phyloP scores from a whole-genome alignment of 2,888 invertebrate species.

The Athalia rosae region DNA sequence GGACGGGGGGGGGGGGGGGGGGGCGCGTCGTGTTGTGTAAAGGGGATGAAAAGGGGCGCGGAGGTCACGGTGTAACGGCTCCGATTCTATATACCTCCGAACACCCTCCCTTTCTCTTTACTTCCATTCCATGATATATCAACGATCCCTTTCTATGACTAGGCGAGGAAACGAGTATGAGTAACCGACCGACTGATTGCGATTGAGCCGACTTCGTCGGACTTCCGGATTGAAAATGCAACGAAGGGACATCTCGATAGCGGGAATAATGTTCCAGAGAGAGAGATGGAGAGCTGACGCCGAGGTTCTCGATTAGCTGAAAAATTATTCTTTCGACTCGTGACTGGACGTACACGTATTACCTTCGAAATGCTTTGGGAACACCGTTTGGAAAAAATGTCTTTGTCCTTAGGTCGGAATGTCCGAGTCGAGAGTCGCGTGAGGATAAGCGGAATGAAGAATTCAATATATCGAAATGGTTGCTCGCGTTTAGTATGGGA shows the following conservation, averaged over 20 bases:
- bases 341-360: constrained; percentile 43
- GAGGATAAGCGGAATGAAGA: constrained; percentile 50
- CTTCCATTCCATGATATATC: constrained; percentile 32
- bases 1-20: too few relatives aligned
- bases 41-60: constrained; percentile 5
- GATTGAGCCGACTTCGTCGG: too few relatives aligned
- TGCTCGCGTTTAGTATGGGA: background rate
- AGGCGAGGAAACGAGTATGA: background rate
- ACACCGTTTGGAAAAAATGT: constrained; percentile 29
- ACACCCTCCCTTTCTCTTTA: constrained; percentile 22
- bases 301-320: too few relatives aligned
- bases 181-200: constrained; percentile 53
- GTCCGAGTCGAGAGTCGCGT: constrained; percentile 7
- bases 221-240: too few relatives aligned
- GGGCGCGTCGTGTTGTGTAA: constrained; percentile 37
- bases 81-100: background rate
- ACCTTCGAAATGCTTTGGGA: constrained; percentile 43
- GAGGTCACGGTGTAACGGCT: constrained; percentile 16
- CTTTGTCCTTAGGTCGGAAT: background rate
- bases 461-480: constrained; percentile 61
- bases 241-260: too few relatives aligned
- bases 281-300: too few relatives aligned
- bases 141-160: too few relatives aligned
- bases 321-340: constrained; percentile 50
- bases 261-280: too few relatives aligned